These are phyloP conservation scores for Rhea pennata DNA, from an alignment of 2,113 vertebrate species.

Conservation along the genomic window DNA sequence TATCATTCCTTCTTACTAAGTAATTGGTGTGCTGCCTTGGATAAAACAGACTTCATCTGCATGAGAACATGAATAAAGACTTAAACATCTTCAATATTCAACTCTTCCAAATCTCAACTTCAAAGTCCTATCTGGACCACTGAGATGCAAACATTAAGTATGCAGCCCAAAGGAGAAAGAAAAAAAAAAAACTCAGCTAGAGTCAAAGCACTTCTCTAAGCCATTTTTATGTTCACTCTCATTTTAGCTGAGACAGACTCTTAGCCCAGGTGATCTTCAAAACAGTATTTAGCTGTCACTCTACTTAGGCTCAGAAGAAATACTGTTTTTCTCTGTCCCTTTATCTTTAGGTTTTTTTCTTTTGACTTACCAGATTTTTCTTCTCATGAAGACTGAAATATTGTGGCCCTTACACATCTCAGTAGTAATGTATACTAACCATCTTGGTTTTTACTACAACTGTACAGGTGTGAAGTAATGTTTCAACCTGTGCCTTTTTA, in stretches of 20 bases:
- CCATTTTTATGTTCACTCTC: background rate
- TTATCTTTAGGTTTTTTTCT: background rate
- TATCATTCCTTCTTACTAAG: background rate
- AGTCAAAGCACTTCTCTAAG: conserved; percentile 28
- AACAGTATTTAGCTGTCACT: conserved; percentile 29
- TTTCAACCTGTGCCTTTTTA: background rate
- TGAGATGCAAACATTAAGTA: conserved; percentile 10
- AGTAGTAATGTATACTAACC: background rate
- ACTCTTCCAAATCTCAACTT: conserved; percentile 12
- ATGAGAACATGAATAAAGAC: conserved; percentile 6
- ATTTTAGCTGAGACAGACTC: conserved; percentile 5
- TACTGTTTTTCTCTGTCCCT: background rate
- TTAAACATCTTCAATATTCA: background rate
- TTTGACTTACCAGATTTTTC: background rate
- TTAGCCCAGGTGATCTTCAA: conserved; percentile 33
- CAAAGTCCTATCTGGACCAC: background rate
- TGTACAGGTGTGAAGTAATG: background rate
- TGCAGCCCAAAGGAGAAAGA: background rate
- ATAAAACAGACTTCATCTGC: conserved; percentile 9
- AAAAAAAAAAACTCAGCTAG: background rate
- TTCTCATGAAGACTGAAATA: background rate
- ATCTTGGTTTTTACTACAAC: background rate
- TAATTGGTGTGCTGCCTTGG: background rate
- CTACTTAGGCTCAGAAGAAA: background rate
- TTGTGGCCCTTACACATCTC: background rate